A percentile compares a stretch with the other conserved stretches of the same genome.
Conservation (phyloP, 2,888 invertebrate species). For the Iselma pallidipennis region DNA sequence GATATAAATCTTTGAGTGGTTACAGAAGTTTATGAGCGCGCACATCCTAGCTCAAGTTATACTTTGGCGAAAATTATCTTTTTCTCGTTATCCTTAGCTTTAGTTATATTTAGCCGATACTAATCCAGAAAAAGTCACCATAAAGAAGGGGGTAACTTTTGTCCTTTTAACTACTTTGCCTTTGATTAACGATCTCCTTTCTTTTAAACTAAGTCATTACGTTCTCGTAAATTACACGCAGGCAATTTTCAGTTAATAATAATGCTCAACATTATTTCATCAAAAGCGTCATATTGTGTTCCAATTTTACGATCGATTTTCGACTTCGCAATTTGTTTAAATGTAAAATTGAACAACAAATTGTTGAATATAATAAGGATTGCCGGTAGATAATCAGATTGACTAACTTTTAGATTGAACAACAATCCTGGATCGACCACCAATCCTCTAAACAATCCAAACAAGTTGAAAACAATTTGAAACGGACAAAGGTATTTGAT, state of each 20-base stretch:
- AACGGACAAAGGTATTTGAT: neutral
- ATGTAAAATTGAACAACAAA: too few relatives aligned
- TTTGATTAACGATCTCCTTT: conserved; percentile 50
- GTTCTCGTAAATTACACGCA: conserved; percentile 49
- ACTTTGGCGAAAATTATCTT: conserved; percentile 29
- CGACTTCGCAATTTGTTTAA: too few relatives aligned
- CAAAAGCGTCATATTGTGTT: neutral
- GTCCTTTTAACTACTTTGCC: conserved; percentile 38
- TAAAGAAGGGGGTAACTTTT: conserved; percentile 41
- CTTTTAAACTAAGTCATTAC: conserved; percentile 44
- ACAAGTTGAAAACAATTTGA: conserved; percentile 4
- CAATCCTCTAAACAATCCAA: neutral
- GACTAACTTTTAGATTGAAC: neutral
- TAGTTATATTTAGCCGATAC: conserved; percentile 39
- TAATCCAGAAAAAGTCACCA: conserved; percentile 38
- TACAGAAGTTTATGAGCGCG: conserved; percentile 24
- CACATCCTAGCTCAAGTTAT: conserved; percentile 16
- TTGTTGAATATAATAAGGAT: too few relatives aligned
- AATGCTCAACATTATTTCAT: conserved; percentile 24
- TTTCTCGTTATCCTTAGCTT: conserved; percentile 29
- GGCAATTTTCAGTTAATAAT: conserved; percentile 44
- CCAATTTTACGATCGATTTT: conserved; percentile 9
- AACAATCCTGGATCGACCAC: neutral
- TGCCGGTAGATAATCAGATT: too few relatives aligned
- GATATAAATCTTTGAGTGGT: conserved; percentile 40